These are phyloP conservation scores for Alloplasta piceator DNA, from an alignment of 2,888 invertebrate species.

Conservation along the genomic window DNA sequence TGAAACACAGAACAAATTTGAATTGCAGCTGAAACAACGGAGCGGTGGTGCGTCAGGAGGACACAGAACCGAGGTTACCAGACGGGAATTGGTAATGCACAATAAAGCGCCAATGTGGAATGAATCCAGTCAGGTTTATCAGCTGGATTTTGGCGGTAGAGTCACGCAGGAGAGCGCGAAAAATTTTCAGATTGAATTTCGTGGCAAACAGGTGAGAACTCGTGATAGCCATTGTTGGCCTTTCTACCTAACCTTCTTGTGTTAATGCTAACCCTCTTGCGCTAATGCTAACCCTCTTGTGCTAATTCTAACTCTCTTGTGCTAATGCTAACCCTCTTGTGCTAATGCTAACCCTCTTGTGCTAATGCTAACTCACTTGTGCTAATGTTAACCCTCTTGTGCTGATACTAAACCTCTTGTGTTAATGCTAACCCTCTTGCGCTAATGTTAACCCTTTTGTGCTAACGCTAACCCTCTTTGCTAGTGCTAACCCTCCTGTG, in stretches of 20 bases:
- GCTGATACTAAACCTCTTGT: no score
- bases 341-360: no score
- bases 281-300: no score
- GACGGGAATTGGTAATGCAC: constrained; percentile 95
- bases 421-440: no score
- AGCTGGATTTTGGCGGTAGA: constrained; percentile 98
- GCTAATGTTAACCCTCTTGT: no score
- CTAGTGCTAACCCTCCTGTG: no score
- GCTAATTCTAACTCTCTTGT: no score
- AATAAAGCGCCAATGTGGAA: constrained; percentile 99
- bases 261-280: no score
- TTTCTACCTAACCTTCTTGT: not conserved
- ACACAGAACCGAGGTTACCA: constrained; percentile 77
- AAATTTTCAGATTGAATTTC: constrained; percentile 99
- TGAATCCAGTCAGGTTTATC: constrained; percentile 99
- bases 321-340: no score
- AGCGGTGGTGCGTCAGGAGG: constrained; percentile 71
- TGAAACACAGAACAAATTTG: constrained; percentile 57
- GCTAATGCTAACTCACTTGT: no score
- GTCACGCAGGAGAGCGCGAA: constrained; percentile 99
- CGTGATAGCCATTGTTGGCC: not conserved
- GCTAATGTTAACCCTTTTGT: no score
- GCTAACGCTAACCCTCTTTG: no score
- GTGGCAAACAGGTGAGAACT: constrained; percentile 94
- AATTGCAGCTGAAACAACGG: constrained; percentile 87